A percentile compares a stretch with the other conserved stretches of the same genome.
Conservation (phyloP, 2,113 vertebrate species). For the Ivindomyrus marchei region DNA sequence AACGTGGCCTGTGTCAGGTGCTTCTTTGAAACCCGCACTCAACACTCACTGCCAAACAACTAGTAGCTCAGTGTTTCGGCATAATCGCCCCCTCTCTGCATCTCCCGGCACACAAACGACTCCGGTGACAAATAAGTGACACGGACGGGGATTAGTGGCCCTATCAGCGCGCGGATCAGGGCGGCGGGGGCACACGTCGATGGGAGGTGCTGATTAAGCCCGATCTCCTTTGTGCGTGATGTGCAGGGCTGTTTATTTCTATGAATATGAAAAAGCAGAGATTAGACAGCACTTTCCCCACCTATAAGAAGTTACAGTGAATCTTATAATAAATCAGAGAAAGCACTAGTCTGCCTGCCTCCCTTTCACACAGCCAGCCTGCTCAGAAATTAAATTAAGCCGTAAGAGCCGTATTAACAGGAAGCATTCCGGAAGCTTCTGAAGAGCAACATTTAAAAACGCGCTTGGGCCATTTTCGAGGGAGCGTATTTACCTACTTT, state of each 20-base stretch:
- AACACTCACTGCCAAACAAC: no score
- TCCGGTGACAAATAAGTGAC: conserved; percentile 41
- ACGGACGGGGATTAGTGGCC: conserved; percentile 47
- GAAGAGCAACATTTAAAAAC: neutral
- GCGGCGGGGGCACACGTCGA: neutral
- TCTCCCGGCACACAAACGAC: conserved; percentile 36
- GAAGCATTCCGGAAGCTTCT: neutral
- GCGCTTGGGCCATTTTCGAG: neutral
- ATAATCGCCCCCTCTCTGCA: conserved; percentile 44
- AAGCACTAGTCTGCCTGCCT: neutral
- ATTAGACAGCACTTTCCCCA: conserved; percentile 14
- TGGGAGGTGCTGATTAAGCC: neutral
- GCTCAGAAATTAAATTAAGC: conserved; percentile 1
- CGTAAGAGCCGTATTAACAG: neutral
- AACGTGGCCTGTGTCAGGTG: no score
- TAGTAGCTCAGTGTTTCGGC: no score
- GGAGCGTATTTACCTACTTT: no score
- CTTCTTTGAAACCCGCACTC: no score
- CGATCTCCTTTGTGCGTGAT: neutral
- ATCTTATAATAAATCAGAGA: conserved; percentile 9
- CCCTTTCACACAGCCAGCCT: neutral
- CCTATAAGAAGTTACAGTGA: conserved; percentile 6
- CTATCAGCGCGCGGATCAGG: conserved; percentile 44
- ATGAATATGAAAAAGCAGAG: conserved; percentile 1
- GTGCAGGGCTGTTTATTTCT: neutral